Base-by-base conservation (phyloP, 23 tunicate genomes). In the Halocynthia roretzi region DNA sequence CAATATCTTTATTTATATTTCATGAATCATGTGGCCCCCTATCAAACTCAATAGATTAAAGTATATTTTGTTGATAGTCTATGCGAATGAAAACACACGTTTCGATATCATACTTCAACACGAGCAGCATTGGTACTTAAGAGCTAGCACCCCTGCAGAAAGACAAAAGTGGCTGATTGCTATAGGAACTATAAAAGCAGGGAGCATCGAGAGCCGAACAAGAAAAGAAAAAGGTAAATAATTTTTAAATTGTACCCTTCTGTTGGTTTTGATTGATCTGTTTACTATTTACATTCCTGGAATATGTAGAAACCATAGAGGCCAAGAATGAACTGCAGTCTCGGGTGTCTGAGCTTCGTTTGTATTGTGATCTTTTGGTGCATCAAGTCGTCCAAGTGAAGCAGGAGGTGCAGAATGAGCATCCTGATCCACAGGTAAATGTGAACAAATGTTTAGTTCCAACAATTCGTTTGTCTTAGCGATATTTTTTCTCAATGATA, bases 121-220 rank as follows among this genome's bases (percentile, higher is more conserved):
- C 71, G 99, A 84, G 50, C 99, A 94, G 84, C 60, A 82, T 10
- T 94, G 94, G 94, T 94, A 84, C 54, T 58, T 94, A 62, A 84
- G 81, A 77, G 81, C 91, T 9, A 82, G 80, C 17, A 88, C 80
- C 31, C 63, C 90, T n/a, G 87, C 81, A 52, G 99, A 94, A 20
- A 71, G 95, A 68, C 99, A 94, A 77, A 80, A 91, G 7, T 94
- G 99, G 99, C 56, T 94, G 23, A 88, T 94, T 81, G 85, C 87
- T 21, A 50, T 94, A 6, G 99, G 90, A 21, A 84, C 95, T 53
- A 71, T 87, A 18, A 94, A 94, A 58, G 95, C 94, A 64, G 76
- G 80, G 9, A 74, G 66, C 51, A 49, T 52, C 6, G 82, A 83
- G 23, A 68, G 53, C 22, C 44, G 53, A 12, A 44, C 56, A 62